Conservation (phyloP, 2,888 invertebrate genomes). For the Andrena flavipes region DNA sequence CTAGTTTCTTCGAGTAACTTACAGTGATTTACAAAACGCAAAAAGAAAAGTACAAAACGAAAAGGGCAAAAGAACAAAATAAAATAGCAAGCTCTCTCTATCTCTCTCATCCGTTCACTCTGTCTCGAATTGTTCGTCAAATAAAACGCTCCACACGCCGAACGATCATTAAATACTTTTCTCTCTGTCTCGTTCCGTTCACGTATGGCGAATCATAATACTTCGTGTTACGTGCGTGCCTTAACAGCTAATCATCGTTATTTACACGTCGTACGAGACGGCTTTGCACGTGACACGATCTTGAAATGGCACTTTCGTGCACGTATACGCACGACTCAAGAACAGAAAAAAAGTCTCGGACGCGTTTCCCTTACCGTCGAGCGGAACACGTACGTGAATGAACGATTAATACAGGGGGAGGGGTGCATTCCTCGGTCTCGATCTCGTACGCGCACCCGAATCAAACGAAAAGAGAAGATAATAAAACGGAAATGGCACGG, state of each 20-base stretch:
- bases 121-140: conserved; percentile 7
- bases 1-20: conserved; percentile 76
- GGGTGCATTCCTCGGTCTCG: neutral
- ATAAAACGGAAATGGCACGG: conserved; percentile 79
- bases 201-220: conserved; percentile 61
- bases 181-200: conserved; percentile 34
- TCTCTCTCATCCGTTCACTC: conserved; percentile 15
- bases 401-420: conserved; percentile 16
- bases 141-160: conserved; percentile 20
- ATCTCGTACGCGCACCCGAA: conserved; percentile 9
- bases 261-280: conserved; percentile 48
- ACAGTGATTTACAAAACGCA: conserved; percentile 70
- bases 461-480: conserved; percentile 22
- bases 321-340: conserved; percentile 52
- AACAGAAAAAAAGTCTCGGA: neutral
- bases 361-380: neutral
- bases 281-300: conserved; percentile 50
- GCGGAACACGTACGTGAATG: conserved; percentile 5
- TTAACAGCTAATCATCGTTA: conserved; percentile 43
- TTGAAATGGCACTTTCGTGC: conserved; percentile 79
- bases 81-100: conserved; percentile 47
- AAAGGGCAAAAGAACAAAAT: conserved; percentile 55
- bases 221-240: conserved; percentile 58
- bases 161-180: conserved; percentile 53
- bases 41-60: conserved; percentile 56